These are phyloP conservation scores for Alsophila aescularia DNA, from an alignment of 2,888 invertebrate species.

Conservation along the genomic window DNA sequence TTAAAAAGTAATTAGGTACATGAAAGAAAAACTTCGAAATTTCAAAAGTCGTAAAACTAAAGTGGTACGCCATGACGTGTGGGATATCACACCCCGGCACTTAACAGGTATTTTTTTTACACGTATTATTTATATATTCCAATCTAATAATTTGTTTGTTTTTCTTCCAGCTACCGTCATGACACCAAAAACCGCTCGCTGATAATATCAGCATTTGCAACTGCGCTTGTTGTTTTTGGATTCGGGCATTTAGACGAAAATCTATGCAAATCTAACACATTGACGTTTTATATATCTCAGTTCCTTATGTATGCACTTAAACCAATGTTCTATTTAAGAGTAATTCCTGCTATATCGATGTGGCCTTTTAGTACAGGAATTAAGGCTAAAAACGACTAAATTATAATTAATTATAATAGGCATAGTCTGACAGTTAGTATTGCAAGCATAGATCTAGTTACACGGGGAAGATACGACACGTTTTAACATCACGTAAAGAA, in stretches of 20 bases:
- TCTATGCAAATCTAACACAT: conserved; percentile 46
- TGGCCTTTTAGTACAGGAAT: conserved; percentile 50
- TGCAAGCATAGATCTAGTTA: no score
- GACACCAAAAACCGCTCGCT: conserved; percentile 64
- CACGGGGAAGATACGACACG: no score
- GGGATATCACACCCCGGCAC: no score
- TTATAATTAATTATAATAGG: conserved; percentile 5
- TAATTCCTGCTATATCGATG: conserved; percentile 56
- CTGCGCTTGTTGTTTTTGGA: conserved; percentile 38
- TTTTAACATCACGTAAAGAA: no score
- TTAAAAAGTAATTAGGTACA: no score
- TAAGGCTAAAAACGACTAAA: conserved; percentile 39
- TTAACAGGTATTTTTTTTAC: no score
- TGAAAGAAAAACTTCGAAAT: no score
- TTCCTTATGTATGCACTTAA: conserved; percentile 50
- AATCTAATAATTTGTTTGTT: background rate
- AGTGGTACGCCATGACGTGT: no score
- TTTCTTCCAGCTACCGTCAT: conserved; percentile 70
- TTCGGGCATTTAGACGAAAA: conserved; percentile 45
- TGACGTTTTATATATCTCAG: conserved; percentile 47
- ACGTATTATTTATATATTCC: no score
- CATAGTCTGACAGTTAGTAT: no score
- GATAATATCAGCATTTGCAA: conserved; percentile 51
- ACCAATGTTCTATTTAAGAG: conserved; percentile 54
- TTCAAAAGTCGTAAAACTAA: no score